A percentile compares a stretch with the other conserved stretches of the same genome.
These are phyloP conservation scores for Megalopta genalis DNA, from an alignment of 1,140 invertebrate species.

Conservation along the genomic window DNA sequence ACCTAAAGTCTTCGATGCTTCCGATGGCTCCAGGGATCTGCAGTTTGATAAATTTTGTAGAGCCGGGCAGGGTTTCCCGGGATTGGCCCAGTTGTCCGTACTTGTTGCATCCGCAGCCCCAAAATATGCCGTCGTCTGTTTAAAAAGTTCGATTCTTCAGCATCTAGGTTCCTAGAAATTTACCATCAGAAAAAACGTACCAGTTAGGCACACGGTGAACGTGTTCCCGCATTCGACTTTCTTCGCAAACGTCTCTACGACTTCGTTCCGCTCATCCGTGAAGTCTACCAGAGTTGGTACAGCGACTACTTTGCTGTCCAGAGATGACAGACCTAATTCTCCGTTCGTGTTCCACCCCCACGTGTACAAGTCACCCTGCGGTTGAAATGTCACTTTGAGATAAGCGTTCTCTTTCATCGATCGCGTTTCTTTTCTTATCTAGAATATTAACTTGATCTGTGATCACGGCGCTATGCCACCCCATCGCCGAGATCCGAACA, in stretches of 20 bases:
- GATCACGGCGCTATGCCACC: slow-evolving; percentile 91
- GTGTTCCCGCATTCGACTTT: slow-evolving; percentile 85
- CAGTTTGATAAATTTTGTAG: slow-evolving; percentile 65
- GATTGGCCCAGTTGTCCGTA: slow-evolving; percentile 85
- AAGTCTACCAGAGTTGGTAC: slow-evolving; percentile 82
- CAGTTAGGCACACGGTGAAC: slow-evolving; percentile 83
- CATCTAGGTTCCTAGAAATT: not conserved
- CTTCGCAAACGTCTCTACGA: slow-evolving; percentile 77
- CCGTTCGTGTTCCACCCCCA: slow-evolving; percentile 96
- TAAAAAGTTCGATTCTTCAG: slow-evolving; percentile 28
- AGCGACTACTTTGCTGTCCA: slow-evolving; percentile 74
- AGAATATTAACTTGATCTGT: slow-evolving; percentile 80
- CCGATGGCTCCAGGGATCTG: slow-evolving; percentile 34
- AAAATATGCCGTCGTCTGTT: slow-evolving; percentile 82
- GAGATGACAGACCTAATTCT: slow-evolving; percentile 86
- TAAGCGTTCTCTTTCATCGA: not conserved
- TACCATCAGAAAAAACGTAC: slow-evolving; percentile 60
- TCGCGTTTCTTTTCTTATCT: not conserved
- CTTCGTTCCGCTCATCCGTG: slow-evolving; percentile 77
- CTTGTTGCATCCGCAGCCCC: slow-evolving; percentile 87
- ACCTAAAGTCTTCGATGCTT: slow-evolving; percentile 70
- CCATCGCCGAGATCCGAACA: slow-evolving; percentile 86
- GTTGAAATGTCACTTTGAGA: slow-evolving; percentile 14
- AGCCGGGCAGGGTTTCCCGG: slow-evolving; percentile 33
- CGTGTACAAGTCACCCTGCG: slow-evolving; percentile 88